Base-by-base conservation (phyloP, 2,888 invertebrate genomes). In the Melanchra persicariae region DNA sequence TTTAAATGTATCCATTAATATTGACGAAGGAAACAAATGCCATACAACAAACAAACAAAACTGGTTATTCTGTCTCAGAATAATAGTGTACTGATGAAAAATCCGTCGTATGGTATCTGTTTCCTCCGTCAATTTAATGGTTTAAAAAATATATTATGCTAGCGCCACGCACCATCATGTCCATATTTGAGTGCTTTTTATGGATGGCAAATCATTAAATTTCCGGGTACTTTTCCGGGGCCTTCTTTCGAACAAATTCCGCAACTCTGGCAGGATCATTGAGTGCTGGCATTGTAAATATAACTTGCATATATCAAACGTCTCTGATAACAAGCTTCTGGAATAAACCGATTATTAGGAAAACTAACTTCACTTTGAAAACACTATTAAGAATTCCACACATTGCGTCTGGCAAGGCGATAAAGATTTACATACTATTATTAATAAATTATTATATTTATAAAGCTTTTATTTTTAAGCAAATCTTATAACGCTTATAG, bases 361-460 rank as follows among this genome's bases (percentile, higher is more conserved):
- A 72, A 34, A 26, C 2, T 17, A 34, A 30, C 8, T 10, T 52
- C 15, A 9, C 19, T 30, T 45, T 22, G 12, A 1, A 54, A 12
- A 17, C n/a, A n/a, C 12, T 47, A 12, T 45, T 68, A 24, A 6
- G 54, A 54, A 30, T 47, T 71, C 68, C 68, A 71, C 68, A 47
- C 24, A 30, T 55, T 77, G 54, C 67, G 12, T 30, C 24, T 19
- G 15, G 17, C 30, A 19, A 51, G n/a, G 2, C 43, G n/a, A 24
- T 43, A 24, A 8, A 24, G 2, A 22, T 34, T 69, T 19, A 52
- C 8, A 43, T 22, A 17, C 4, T 22, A 19, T 19, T 24, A 47
- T n/a, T 1, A n/a, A 26, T 40, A 1, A 17, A 26, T 37, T 37
- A 26, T 37, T n/a, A 47, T 40, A 37, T 66, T 15, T 66, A 24